Evolutionary conservation across 2,113 vertebrate genomes (phyloP).

Genomic region (Pteruthius melanotis): DNA sequence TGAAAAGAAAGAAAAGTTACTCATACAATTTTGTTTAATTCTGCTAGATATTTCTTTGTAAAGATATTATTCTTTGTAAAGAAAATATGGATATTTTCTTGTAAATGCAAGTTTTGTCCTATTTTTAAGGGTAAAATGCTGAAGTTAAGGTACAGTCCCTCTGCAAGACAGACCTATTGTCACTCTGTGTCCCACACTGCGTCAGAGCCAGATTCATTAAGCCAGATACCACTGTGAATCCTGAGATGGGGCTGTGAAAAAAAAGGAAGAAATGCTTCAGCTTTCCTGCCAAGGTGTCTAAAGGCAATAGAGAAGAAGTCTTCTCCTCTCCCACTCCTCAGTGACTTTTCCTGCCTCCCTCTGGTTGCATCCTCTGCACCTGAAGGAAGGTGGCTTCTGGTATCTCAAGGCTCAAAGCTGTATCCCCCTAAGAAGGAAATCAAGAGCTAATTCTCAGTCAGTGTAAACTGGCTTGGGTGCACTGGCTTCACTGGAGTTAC

Average conservation of each 20-base stretch:
- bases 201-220: background rate
- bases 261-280: background rate
- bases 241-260: background rate
- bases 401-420: background rate
- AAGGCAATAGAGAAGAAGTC: rapidly evolving
- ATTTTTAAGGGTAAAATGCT: background rate
- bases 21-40: background rate
- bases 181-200: background rate
- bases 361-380: background rate
- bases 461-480: background rate
- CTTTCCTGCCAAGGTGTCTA: background rate
- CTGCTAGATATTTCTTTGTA: background rate
- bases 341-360: background rate
- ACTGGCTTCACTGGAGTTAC: background rate
- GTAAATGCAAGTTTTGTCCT: background rate
- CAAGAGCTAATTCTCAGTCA: background rate
- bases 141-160: background rate
- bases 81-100: too few species aligned
- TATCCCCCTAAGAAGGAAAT: background rate
- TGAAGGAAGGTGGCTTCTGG: background rate
- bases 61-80: too few species aligned
- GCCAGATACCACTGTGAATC: background rate
- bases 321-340: background rate
- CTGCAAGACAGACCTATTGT: background rate
- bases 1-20: background rate